Evolutionary conservation across 2,888 invertebrate species (phyloP).

Genomic region (Aphodius granarius): DNA sequence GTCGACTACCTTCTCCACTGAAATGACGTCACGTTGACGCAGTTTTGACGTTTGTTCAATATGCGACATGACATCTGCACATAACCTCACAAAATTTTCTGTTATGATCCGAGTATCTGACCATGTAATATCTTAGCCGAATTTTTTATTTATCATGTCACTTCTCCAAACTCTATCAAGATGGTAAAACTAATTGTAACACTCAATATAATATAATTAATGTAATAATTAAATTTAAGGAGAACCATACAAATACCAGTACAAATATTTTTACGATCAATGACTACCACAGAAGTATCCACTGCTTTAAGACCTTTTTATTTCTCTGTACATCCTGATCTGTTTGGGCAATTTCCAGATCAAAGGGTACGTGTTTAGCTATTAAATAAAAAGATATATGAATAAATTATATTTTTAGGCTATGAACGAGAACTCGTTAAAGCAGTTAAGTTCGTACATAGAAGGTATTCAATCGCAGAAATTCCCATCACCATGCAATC

Average conservation of each 20-base stretch:
- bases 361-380: constrained; percentile 68
- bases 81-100: constrained; percentile 3
- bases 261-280: constrained; percentile 41
- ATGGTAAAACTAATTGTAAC: constrained; percentile 48
- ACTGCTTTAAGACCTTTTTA: constrained; percentile 92
- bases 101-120: not conserved
- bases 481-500: constrained; percentile 62
- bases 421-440: constrained; percentile 88
- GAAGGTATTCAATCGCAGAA: constrained; percentile 73
- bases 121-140: not conserved
- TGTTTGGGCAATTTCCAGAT: constrained; percentile 89
- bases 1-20: too few species aligned
- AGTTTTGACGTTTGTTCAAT: not conserved
- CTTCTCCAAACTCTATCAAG: not conserved
- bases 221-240: not conserved
- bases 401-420: constrained; percentile 59
- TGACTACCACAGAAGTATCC: constrained; percentile 82
- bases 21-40: not conserved
- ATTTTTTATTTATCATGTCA: not conserved
- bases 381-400: not conserved
- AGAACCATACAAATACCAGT: not conserved
- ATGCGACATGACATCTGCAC: not conserved
- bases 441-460: constrained; percentile 82
- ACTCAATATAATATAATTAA: constrained; percentile 36
- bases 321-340: constrained; percentile 93